Conservation (phyloP, 2,113 vertebrate species). For the Pterocles gutturalis region DNA sequence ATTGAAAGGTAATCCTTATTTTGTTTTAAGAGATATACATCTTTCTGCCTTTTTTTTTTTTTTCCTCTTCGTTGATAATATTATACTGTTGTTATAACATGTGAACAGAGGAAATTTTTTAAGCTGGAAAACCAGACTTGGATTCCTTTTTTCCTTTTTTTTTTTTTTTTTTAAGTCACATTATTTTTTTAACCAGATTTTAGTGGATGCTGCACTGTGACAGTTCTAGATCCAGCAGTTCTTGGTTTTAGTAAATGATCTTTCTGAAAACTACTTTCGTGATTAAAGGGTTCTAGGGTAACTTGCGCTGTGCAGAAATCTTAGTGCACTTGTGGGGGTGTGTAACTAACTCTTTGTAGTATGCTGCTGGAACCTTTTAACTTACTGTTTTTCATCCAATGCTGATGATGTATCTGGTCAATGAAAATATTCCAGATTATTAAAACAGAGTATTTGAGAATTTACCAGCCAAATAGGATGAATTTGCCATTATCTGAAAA, state of each 20-base stretch:
- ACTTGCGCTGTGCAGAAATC: neutral
- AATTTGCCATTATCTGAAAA: neutral
- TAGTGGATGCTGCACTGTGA: neutral
- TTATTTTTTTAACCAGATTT: neutral
- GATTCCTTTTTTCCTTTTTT: neutral
- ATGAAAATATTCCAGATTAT: neutral
- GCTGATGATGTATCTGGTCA: neutral
- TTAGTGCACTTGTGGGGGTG: fast-evolving
- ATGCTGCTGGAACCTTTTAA: neutral
- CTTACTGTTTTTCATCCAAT: neutral
- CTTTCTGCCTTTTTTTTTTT: neutral
- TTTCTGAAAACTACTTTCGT: neutral
- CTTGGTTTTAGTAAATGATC: neutral
- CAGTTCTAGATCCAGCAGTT: neutral
- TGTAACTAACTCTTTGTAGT: neutral
- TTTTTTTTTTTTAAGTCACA: neutral
- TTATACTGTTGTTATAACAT: neutral
- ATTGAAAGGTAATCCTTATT: slow-evolving; percentile 86
- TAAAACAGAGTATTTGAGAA: neutral
- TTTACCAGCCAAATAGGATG: neutral
- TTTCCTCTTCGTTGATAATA: neutral
- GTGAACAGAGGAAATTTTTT: neutral
- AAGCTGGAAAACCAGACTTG: neutral
- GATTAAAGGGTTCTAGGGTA: neutral
- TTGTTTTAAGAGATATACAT: neutral